Conservation (phyloP, 2,113 vertebrate species). For the Nothocercus nigrocapillus region DNA sequence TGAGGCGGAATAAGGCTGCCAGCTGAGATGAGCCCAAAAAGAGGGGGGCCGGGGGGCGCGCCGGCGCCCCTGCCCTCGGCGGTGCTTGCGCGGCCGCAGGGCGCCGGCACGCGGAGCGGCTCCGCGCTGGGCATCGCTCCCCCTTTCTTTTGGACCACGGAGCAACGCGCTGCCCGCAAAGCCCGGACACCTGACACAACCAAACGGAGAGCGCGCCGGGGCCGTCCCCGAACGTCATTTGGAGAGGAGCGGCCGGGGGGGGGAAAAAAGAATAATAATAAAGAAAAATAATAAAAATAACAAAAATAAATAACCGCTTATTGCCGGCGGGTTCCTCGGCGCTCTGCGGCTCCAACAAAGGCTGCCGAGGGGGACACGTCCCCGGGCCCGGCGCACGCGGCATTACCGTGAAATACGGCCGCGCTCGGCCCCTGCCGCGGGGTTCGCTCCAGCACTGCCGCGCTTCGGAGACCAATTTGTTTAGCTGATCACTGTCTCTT, state of each 20-base stretch:
- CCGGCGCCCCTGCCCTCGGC: constrained; percentile 62
- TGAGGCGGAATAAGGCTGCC: constrained; percentile 90
- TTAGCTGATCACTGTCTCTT: constrained; percentile 88
- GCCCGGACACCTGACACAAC: constrained; percentile 1
- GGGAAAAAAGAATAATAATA: background rate
- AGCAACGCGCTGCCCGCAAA: background rate
- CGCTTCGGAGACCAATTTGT: constrained; percentile 93
- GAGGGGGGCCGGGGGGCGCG: background rate
- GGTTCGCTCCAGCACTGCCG: constrained; percentile 84
- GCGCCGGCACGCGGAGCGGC: constrained; percentile 33
- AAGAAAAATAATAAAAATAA: no score
- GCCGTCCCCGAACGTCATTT: background rate
- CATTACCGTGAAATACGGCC: constrained; percentile 86
- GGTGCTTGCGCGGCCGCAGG: constrained; percentile 66
- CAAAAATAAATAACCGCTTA: no score
- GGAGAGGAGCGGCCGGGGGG: constrained; percentile 38
- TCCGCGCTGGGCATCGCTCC: constrained; percentile 9
- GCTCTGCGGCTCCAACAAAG: constrained; percentile 74
- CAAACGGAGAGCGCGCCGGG: background rate
- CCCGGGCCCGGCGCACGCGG: constrained; percentile 71
- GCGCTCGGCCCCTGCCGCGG: constrained; percentile 78
- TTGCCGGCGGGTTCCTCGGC: no score
- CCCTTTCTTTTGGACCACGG: background rate
- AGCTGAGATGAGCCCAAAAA: constrained; percentile 83
- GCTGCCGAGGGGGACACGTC: constrained; percentile 63